Percentiles rank a stretch among this genome's conserved stretches.
phyloP scores from a whole-genome alignment of 2,113 vertebrate genomes.

The Pygoscelis antarcticus region DNA sequence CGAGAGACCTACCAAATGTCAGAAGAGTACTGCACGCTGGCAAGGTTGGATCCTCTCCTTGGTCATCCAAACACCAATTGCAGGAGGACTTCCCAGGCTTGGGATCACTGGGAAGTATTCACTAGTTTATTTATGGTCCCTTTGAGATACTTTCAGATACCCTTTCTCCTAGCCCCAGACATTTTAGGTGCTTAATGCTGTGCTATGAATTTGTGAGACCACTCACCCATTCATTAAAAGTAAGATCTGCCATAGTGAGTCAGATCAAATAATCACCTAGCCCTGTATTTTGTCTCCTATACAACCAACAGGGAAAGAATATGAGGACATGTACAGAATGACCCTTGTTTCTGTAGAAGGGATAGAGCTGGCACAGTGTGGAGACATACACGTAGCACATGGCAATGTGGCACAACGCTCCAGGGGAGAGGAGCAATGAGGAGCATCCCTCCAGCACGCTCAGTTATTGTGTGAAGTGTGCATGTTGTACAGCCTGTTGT shows the following conservation, averaged over 20 bases:
- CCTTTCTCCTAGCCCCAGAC: neutral
- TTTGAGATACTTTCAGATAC: neutral
- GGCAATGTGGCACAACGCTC: fast-evolving
- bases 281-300: neutral
- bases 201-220: neutral
- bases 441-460: neutral
- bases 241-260: neutral
- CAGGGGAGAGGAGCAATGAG: too few relatives aligned
- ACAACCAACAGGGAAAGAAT: neutral
- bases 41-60: neutral
- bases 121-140: neutral
- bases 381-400: too few relatives aligned
- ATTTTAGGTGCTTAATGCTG: neutral
- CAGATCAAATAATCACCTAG: neutral
- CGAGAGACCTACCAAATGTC: neutral
- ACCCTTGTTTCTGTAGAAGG: neutral
- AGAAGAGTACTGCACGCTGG: neutral
- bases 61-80: neutral
- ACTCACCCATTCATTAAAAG: neutral
- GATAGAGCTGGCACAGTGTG: fast-evolving
- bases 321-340: neutral
- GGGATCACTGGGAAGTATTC: neutral
- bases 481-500: neutral
- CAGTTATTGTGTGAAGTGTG: too few relatives aligned
- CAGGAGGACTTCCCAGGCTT: neutral